Conservation (phyloP, 2,113 vertebrate species). For the Neogobius melanostomus region DNA sequence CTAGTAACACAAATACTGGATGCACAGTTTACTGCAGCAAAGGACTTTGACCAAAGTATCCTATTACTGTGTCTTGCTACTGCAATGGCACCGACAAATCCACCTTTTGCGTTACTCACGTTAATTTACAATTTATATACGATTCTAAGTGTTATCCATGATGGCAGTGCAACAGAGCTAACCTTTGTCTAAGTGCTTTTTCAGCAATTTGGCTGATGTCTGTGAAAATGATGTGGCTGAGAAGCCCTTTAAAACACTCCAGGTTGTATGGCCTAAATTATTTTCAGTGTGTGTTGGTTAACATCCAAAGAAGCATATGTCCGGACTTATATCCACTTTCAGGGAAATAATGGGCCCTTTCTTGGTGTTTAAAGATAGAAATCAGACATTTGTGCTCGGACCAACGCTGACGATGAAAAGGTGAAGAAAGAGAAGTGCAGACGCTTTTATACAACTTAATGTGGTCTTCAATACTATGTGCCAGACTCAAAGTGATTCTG, state of each 20-base stretch:
- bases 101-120: conserved; percentile 4
- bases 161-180: conserved; percentile 16
- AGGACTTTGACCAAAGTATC: no score
- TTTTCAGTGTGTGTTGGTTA: conserved; percentile 24
- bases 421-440: conserved; percentile 42
- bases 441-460: conserved; percentile 34
- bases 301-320: conserved; percentile 25
- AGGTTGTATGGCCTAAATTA: conserved; percentile 3
- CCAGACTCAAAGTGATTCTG: neutral
- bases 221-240: conserved; percentile 5
- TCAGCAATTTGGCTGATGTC: conserved; percentile 3
- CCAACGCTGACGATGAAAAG: conserved; percentile 30
- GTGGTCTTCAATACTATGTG: neutral
- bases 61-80: neutral
- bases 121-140: conserved; percentile 20
- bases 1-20: no score
- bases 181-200: conserved; percentile 14
- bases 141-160: conserved; percentile 8
- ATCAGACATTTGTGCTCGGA: conserved; percentile 28
- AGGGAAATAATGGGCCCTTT: conserved; percentile 12
- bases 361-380: conserved; percentile 16
- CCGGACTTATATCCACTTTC: conserved; percentile 14
- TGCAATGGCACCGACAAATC: conserved; percentile 1
- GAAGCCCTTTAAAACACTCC: conserved; percentile 21
- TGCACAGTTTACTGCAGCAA: no score